These are phyloP conservation scores for Camelus dromedarius DNA, from an alignment of 2,113 vertebrate species.

Conservation along the genomic window DNA sequence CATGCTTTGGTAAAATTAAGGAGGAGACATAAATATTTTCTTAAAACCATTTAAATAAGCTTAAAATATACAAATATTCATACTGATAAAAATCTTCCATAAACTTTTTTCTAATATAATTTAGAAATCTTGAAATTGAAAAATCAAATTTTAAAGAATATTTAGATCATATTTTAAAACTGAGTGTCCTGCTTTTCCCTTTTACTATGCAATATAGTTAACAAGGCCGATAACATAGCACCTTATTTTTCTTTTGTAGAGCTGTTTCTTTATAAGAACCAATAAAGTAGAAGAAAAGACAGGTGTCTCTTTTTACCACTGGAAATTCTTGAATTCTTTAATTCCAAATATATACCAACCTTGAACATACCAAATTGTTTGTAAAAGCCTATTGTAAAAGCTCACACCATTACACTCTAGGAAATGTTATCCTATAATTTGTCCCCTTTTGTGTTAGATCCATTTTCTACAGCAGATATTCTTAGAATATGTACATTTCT, in stretches of 20 bases:
- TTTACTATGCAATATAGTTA: background rate
- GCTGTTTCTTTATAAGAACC: background rate
- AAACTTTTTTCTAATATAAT: background rate
- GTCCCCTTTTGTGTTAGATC: background rate
- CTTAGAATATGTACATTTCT: background rate
- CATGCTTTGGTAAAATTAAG: background rate
- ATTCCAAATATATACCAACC: background rate
- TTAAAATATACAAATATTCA: background rate
- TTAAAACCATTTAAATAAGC: background rate
- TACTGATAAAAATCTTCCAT: background rate
- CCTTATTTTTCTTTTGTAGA: background rate
- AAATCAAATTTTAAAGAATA: background rate
- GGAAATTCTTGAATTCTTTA: background rate
- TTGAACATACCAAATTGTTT: background rate
- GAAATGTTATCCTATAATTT: background rate
- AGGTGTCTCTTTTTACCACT: background rate
- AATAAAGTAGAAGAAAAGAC: background rate
- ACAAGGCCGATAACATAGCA: background rate
- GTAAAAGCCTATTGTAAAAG: background rate
- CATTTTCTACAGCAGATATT: background rate
- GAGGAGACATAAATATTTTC: background rate
- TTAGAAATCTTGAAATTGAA: background rate
- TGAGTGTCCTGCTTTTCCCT: background rate
- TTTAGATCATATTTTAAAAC: background rate
- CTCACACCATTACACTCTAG: background rate